These are phyloP conservation scores for Cotesia typhae DNA, from an alignment of 1,140 invertebrate genomes.

Conservation along the genomic window DNA sequence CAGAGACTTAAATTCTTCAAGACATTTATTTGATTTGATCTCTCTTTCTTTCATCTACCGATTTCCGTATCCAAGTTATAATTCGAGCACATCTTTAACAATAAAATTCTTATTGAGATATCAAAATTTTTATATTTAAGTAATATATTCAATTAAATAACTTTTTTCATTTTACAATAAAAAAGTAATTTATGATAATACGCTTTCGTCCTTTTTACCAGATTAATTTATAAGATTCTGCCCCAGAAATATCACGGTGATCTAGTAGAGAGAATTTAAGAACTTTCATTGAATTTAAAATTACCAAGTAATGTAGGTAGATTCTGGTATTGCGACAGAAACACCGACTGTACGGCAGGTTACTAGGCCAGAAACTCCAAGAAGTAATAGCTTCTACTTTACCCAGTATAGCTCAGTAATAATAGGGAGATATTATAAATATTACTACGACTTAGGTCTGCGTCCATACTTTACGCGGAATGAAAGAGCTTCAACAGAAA, in stretches of 20 bases:
- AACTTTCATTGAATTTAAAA: conserved; percentile 45
- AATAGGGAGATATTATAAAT: conserved; percentile 4
- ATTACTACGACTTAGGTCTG: background rate
- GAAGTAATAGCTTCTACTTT: too few relatives aligned
- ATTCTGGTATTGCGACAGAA: too few relatives aligned
- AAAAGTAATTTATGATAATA: too few relatives aligned
- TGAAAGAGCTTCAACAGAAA: conserved; percentile 23
- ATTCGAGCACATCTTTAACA: background rate
- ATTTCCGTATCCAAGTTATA: too few relatives aligned
- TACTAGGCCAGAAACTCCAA: conserved; percentile 9
- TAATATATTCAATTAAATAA: background rate
- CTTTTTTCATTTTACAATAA: too few relatives aligned
- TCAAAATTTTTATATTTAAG: background rate
- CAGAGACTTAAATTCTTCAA: too few relatives aligned
- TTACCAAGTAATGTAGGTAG: too few relatives aligned
- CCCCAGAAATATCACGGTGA: too few relatives aligned
- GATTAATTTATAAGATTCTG: too few relatives aligned
- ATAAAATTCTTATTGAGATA: conserved; percentile 2
- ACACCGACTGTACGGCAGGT: background rate
- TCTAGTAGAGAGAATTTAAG: conserved; percentile 12
- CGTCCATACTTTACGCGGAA: conserved; percentile 6
- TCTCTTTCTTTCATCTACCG: too few relatives aligned
- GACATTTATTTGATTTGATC: too few relatives aligned
- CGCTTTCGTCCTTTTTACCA: too few relatives aligned
- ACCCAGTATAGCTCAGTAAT: background rate